Evolutionary conservation across 2,113 vertebrate genomes (phyloP).

Genomic region (Pangasianodon gigas): DNA sequence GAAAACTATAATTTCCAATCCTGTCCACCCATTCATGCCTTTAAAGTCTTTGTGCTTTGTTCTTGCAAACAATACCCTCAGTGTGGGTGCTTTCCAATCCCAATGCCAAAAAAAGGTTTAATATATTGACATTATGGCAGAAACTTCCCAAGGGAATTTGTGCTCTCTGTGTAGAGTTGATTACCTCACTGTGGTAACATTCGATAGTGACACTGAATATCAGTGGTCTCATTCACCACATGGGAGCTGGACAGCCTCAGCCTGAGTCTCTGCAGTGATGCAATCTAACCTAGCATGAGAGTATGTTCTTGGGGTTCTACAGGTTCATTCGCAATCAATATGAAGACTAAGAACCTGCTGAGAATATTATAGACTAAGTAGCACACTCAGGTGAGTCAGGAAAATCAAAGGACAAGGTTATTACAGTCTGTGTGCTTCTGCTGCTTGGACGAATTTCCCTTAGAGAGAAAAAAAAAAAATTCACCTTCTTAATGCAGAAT

Average conservation of each 20-base stretch:
- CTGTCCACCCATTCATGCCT: background rate
- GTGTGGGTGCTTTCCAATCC: constrained; percentile 11
- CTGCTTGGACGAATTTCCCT: background rate
- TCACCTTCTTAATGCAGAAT: background rate
- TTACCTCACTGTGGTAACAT: constrained; percentile 45
- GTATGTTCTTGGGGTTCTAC: constrained; percentile 1
- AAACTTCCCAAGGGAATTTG: constrained; percentile 26
- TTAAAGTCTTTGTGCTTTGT: constrained; percentile 26
- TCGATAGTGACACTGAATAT: constrained; percentile 31
- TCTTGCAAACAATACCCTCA: constrained; percentile 6
- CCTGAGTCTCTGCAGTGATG: constrained; percentile 16
- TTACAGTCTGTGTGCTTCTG: background rate
- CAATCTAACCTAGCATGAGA: constrained; percentile 12
- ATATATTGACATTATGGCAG: constrained; percentile 28
- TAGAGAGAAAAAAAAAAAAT: background rate
- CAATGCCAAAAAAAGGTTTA: constrained; percentile 17
- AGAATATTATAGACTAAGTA: constrained; percentile 32
- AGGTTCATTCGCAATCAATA: constrained; percentile 38
- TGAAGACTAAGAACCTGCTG: constrained; percentile 39
- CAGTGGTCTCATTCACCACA: constrained; percentile 43
- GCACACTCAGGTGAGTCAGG: background rate
- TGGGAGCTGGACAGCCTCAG: constrained; percentile 20
- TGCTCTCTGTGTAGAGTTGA: constrained; percentile 9
- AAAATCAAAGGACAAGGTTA: background rate
- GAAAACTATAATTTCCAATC: background rate